Evolutionary conservation across 2,113 vertebrate species (phyloP).

Genomic region (Fulmarus glacialis): DNA sequence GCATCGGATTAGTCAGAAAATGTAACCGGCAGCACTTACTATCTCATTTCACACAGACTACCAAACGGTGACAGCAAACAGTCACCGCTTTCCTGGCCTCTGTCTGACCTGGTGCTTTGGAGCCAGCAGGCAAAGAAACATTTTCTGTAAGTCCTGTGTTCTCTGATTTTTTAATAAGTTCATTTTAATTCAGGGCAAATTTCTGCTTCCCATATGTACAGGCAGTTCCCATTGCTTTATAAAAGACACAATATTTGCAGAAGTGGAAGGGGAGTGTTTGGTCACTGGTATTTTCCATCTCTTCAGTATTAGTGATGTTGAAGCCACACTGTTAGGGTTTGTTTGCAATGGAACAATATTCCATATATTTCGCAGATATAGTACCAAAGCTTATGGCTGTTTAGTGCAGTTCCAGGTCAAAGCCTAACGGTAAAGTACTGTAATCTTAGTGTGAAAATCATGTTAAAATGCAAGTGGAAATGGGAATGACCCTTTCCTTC

Average conservation of each 20-base stretch:
- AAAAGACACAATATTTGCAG: background rate
- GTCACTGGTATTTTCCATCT: background rate
- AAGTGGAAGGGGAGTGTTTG: background rate
- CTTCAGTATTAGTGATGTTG: background rate
- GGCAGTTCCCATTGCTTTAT: background rate
- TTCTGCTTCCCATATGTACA: background rate
- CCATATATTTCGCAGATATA: background rate
- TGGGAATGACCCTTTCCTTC: background rate
- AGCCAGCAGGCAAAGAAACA: background rate
- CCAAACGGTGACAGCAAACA: conserved; percentile 4
- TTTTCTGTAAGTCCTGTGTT: background rate
- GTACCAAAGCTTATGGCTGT: background rate
- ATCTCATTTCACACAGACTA: background rate
- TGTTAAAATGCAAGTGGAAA: background rate
- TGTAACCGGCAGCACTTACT: background rate
- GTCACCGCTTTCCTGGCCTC: background rate
- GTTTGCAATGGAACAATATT: background rate
- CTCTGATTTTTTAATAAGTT: background rate
- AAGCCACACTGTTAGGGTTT: background rate
- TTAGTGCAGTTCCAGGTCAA: background rate
- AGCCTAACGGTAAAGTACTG: background rate
- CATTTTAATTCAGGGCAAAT: background rate
- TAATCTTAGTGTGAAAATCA: background rate
- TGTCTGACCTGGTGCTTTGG: background rate
- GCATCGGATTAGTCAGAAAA: background rate